Percentiles rank a stretch among this genome's conserved stretches.
Evolutionary conservation across 1,140 invertebrate genomes (phyloP).

Genomic region (Bombus turneri): DNA sequence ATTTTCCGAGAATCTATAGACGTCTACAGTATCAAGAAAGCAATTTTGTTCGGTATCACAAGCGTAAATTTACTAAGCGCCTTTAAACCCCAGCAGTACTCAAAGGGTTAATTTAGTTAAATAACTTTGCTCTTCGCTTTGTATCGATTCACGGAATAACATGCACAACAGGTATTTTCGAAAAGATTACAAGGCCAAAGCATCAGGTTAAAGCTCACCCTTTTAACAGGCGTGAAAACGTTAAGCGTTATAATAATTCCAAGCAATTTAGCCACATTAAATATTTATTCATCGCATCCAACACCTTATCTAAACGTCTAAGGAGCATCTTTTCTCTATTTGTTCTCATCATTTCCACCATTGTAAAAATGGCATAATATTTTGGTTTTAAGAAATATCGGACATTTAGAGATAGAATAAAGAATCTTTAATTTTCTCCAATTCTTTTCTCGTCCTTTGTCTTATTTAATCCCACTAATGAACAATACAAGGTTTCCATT

Average conservation of each 20-base stretch:
- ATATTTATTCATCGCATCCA: neutral
- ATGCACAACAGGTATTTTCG: constrained; percentile 43
- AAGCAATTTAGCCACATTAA: constrained; percentile 59
- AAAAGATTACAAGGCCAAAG: constrained; percentile 43
- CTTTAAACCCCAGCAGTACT: rapidly evolving
- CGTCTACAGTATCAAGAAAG: too few species aligned
- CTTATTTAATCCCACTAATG: neutral
- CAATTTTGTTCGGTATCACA: too few species aligned
- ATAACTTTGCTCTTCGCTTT: neutral
- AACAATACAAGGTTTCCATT: neutral
- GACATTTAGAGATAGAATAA: neutral
- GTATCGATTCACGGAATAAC: neutral
- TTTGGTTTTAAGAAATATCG: too few species aligned
- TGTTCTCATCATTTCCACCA: neutral
- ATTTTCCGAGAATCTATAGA: too few species aligned
- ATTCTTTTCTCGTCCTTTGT: too few species aligned
- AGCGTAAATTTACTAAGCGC: too few species aligned
- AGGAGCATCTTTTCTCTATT: neutral
- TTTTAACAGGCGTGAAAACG: constrained; percentile 48
- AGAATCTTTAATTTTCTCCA: neutral
- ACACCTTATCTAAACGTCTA: too few species aligned
- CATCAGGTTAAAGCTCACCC: constrained; percentile 55
- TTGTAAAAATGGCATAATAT: neutral
- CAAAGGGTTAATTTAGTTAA: too few species aligned
- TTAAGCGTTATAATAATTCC: constrained; percentile 64